Evolutionary conservation across 2,797 vertebrate genomes (phyloP), one percentile per base, ranked within the genome.

Genomic region (Enteromius treurensis): DNA sequence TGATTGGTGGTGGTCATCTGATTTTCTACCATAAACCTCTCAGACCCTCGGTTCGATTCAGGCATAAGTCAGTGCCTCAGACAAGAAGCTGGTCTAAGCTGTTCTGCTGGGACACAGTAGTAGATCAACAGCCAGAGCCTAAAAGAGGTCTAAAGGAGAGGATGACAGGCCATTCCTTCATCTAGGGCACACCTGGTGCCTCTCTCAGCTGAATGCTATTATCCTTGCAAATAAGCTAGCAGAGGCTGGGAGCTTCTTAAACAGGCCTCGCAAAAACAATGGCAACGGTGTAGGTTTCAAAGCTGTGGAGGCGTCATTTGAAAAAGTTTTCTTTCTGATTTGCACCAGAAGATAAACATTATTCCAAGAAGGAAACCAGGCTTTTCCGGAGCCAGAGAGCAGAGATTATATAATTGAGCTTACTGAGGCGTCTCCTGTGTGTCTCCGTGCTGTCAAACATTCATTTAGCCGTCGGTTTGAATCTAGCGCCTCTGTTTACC

Each of bases 361-460:
- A 62, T 32, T 71, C 23, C 53, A 71, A 45, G 37, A 73, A 45
- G 17, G 37, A 71, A 70, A 70, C 5, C 14, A 80, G 34, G 37
- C 68, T 71, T 65, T 2, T 26, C 40, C 14, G 1, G 19, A 70
- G 65, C 0, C 7, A 29, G 4, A 69, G 23, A 58, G 19, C 74
- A 55, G 81, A 70, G 51, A 21, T 70, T 83, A 69, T 21, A 77
- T 60, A 78, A 78, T 67, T 82, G 62, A 32, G 23, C 17, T 77
- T 68, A 53, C 55, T 40, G 29, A 40, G 5, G 29, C 42, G 1
- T 83, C 21, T 64, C 67, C 75, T 40, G 62, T 68, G 58, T 15
- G 73, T 29, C 23, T 55, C 62, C 15, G 11, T 75, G 65, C 74
- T 71, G 75, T 83, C 51, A 78, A 70, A 83, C 75, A 83, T 70